Percentiles rank a stretch among this genome's conserved stretches.
Conservation (phyloP, 2,797 vertebrate species). For the Distichodus sexfasciatus region DNA sequence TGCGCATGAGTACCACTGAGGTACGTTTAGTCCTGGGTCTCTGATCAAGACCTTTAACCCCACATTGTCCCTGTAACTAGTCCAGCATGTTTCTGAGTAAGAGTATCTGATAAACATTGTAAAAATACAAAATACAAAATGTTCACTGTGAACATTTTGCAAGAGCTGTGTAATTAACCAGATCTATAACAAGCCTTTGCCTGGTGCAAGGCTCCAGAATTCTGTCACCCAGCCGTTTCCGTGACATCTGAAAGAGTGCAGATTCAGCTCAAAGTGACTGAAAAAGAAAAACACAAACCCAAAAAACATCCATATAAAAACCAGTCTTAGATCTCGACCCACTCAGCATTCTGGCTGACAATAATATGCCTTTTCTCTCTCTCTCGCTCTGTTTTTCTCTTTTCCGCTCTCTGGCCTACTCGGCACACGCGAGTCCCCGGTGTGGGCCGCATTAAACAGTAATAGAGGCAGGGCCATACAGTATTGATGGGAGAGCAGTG, state of each 20-base stretch:
- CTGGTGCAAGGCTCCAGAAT: background rate
- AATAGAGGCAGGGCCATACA: conserved; percentile 24
- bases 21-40: too few relatives aligned
- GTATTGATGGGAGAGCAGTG: conserved; percentile 49
- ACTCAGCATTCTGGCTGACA: conserved; percentile 27
- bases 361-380: background rate
- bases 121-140: too few relatives aligned
- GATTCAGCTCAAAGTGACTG: background rate
- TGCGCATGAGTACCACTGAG: too few relatives aligned
- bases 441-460: conserved; percentile 37
- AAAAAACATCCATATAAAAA: background rate
- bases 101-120: too few relatives aligned
- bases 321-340: background rate
- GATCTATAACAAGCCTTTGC: too few relatives aligned
- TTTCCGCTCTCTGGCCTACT: background rate
- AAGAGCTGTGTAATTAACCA: background rate
- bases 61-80: too few relatives aligned
- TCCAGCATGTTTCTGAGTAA: too few relatives aligned
- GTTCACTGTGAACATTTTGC: too few relatives aligned
- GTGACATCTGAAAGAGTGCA: too few relatives aligned
- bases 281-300: conserved; percentile 3
- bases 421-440: conserved; percentile 1
- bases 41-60: too few relatives aligned
- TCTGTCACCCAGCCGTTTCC: background rate
- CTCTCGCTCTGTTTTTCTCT: background rate